Percentiles rank a stretch among this genome's conserved stretches.
Evolutionary conservation across 2,888 invertebrate species (phyloP).

Genomic region (Mycalesis mineus): DNA sequence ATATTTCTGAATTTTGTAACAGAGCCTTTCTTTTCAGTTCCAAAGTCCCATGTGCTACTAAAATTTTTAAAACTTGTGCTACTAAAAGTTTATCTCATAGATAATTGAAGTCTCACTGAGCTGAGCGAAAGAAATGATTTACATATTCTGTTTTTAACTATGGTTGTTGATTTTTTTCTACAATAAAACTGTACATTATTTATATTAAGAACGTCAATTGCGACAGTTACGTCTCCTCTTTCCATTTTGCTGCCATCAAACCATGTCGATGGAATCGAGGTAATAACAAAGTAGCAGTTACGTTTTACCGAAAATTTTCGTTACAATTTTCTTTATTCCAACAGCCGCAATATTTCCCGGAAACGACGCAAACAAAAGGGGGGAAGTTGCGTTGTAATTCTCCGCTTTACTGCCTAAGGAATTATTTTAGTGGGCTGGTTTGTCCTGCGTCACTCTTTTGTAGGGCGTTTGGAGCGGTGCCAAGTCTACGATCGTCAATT

Average conservation of each 20-base stretch:
- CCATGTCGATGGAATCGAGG: background rate
- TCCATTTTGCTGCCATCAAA: background rate
- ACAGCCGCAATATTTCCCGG: conserved; percentile 7
- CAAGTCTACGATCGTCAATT: conserved; percentile 2
- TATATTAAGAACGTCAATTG: too few species aligned
- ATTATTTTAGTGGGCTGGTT: background rate
- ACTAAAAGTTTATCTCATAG: too few species aligned
- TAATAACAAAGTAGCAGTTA: background rate
- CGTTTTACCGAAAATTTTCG: conserved; percentile 2
- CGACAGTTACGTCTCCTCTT: background rate
- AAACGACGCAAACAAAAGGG: conserved; percentile 7
- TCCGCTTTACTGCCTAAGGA: conserved; percentile 8
- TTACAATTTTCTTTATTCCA: conserved; percentile 2
- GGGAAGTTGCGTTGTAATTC: conserved; percentile 5
- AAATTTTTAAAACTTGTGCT: too few species aligned
- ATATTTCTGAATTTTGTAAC: too few species aligned
- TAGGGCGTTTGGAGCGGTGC: background rate
- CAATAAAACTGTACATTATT: too few species aligned
- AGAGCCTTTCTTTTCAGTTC: too few species aligned
- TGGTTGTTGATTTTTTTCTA: too few species aligned
- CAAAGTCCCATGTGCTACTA: too few species aligned
- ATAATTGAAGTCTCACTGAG: too few species aligned
- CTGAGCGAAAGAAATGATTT: too few species aligned
- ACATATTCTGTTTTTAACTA: too few species aligned
- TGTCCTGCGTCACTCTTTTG: background rate